phyloP scores from a whole-genome alignment of 2,888 invertebrate species.

The Mantis religiosa region DNA sequence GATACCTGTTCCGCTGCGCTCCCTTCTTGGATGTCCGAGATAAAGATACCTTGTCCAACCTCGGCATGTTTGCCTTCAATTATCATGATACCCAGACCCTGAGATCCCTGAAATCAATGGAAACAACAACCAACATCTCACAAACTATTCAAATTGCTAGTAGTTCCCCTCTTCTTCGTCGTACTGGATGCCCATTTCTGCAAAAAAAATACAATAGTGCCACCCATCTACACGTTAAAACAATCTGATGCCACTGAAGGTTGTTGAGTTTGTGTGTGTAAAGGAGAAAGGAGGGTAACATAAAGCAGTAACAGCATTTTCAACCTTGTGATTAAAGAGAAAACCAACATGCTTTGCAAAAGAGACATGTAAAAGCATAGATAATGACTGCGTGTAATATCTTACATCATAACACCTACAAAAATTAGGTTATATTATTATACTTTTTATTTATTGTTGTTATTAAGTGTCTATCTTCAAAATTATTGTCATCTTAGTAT shows the following conservation, averaged over 20 bases:
- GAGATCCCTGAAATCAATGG: slow-evolving; percentile 57
- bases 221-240: neutral
- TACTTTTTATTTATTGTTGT: neutral
- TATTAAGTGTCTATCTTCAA: neutral
- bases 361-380: neutral
- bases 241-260: neutral
- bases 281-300: neutral
- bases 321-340: neutral
- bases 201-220: neutral
- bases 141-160: neutral
- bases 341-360: neutral
- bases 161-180: neutral
- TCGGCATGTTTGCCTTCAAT: slow-evolving; percentile 91
- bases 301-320: neutral
- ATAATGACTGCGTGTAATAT: neutral
- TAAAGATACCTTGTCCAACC: slow-evolving; percentile 87
- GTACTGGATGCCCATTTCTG: neutral
- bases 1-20: slow-evolving; percentile 79
- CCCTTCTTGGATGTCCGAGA: slow-evolving; percentile 87
- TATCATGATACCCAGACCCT: slow-evolving; percentile 89
- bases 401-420: neutral
- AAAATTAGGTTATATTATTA: neutral
- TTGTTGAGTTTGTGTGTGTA: neutral
- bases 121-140: slow-evolving; percentile 23
- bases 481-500: neutral